phyloP scores from a whole-genome alignment of 2,888 invertebrate genomes.

The Pristionchus exspectatus region DNA sequence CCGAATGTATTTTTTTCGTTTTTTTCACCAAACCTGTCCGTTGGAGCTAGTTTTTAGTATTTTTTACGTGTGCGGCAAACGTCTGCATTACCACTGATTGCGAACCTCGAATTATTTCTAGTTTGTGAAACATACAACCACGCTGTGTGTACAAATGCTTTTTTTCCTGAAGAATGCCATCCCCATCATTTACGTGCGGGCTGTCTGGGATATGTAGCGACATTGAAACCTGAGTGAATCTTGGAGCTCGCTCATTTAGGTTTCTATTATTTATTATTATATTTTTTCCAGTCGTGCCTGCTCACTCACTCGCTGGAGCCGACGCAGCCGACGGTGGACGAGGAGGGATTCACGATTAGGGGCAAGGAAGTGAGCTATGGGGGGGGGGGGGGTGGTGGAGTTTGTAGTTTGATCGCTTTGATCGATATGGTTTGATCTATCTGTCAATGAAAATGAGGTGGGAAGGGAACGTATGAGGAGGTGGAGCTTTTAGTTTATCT shows the following conservation, averaged over 20 bases:
- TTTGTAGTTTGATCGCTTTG: too few relatives aligned
- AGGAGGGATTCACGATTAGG: constrained; percentile 69
- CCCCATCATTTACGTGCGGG: not conserved
- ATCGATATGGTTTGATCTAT: too few relatives aligned
- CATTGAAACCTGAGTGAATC: not conserved
- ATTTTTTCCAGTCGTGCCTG: constrained; percentile 15
- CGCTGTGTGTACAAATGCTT: not conserved
- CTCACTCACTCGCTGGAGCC: constrained; percentile 51
- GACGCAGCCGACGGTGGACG: constrained; percentile 61
- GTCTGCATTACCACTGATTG: not conserved
- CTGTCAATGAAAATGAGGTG: too few relatives aligned
- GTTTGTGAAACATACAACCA: not conserved
- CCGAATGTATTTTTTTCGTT: not conserved
- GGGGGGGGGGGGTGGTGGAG: not conserved
- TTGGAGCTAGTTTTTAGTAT: not conserved
- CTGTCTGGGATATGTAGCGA: not conserved
- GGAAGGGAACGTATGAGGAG: too few relatives aligned
- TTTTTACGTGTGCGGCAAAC: not conserved
- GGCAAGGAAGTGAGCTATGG: not conserved
- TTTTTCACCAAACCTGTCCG: not conserved
- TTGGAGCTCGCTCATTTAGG: not conserved
- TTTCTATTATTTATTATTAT: not conserved
- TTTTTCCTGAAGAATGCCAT: too few relatives aligned
- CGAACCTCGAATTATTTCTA: not conserved
- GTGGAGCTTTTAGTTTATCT: too few relatives aligned